These are phyloP conservation scores for Microchirus variegatus DNA, from an alignment of 2,797 vertebrate species.

Conservation along the genomic window DNA sequence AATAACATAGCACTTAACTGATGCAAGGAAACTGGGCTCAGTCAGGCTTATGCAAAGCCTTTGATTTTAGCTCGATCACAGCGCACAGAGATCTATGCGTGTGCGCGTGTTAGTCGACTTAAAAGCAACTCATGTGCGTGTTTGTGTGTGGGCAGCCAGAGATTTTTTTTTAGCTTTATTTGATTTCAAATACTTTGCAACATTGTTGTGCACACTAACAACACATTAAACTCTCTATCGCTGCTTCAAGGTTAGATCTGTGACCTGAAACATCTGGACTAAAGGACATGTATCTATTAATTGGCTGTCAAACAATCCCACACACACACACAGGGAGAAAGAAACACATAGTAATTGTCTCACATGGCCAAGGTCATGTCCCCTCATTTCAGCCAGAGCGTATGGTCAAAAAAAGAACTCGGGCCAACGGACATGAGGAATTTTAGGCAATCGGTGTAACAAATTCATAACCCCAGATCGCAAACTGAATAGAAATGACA, in stretches of 20 bases:
- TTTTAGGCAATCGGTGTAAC: slow-evolving; percentile 38
- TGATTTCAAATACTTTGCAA: slow-evolving; percentile 25
- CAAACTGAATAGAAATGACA: slow-evolving; percentile 59
- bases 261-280: slow-evolving; percentile 44
- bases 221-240: slow-evolving; percentile 5
- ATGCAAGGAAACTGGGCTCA: slow-evolving; percentile 59
- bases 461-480: slow-evolving; percentile 23
- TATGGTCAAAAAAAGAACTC: slow-evolving; percentile 53
- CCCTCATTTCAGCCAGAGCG: slow-evolving; percentile 50
- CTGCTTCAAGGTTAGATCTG: slow-evolving; percentile 50
- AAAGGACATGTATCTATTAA: slow-evolving; percentile 54
- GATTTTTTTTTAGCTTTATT: slow-evolving; percentile 16
- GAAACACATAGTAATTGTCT: slow-evolving; percentile 51
- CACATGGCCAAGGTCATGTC: slow-evolving; percentile 63
- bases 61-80: slow-evolving; percentile 45
- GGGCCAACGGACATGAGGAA: slow-evolving; percentile 25
- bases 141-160: neutral
- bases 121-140: slow-evolving; percentile 15
- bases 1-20: slow-evolving; percentile 38
- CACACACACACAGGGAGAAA: slow-evolving; percentile 1
- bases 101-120: slow-evolving; percentile 3
- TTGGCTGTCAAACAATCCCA: slow-evolving; percentile 18
- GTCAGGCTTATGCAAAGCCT: slow-evolving; percentile 30
- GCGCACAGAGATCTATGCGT: slow-evolving; percentile 10
- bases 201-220: slow-evolving; percentile 4